Percentiles rank a stretch among this genome's conserved stretches.
phyloP scores from a whole-genome alignment of 64 coral and sea anemone species.

The Montipora efflorescens region DNA sequence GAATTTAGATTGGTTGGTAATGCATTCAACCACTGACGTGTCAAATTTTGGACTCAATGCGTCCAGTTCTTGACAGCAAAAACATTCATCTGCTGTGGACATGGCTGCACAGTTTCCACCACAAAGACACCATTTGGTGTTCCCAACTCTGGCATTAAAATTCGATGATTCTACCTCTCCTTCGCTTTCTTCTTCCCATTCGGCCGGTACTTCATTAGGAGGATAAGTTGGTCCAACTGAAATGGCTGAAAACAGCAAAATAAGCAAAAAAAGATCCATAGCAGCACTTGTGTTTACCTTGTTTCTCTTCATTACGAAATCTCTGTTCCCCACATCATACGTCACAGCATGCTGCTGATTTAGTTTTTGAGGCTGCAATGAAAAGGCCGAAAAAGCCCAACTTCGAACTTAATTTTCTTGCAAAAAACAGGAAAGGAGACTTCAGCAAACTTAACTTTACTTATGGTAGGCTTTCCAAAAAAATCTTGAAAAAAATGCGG shows the following conservation, averaged over 20 bases:
- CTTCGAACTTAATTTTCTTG: too few relatives aligned
- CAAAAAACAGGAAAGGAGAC: too few relatives aligned
- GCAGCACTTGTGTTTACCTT: too few relatives aligned
- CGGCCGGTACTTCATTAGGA: not conserved
- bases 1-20: slow-evolving; percentile 31
- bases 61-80: not conserved
- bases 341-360: too few relatives aligned
- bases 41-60: slow-evolving; percentile 46
- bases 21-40: slow-evolving; percentile 6
- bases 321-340: too few relatives aligned
- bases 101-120: not conserved
- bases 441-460: too few relatives aligned
- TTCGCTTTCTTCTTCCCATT: not conserved
- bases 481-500: too few relatives aligned
- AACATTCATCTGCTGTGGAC: not conserved
- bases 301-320: too few relatives aligned
- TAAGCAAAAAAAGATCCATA: too few relatives aligned
- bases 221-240: slow-evolving; percentile 1
- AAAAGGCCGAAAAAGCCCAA: too few relatives aligned
- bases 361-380: too few relatives aligned
- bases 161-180: not conserved
- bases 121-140: slow-evolving; percentile 34
- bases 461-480: too few relatives aligned
- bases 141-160: not conserved
- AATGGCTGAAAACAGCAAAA: not conserved